A percentile compares a stretch with the other conserved stretches of the same genome.
These are phyloP conservation scores for Saguinus imperator DNA, from an alignment of 2,113 vertebrate genomes.

Conservation along the genomic window DNA sequence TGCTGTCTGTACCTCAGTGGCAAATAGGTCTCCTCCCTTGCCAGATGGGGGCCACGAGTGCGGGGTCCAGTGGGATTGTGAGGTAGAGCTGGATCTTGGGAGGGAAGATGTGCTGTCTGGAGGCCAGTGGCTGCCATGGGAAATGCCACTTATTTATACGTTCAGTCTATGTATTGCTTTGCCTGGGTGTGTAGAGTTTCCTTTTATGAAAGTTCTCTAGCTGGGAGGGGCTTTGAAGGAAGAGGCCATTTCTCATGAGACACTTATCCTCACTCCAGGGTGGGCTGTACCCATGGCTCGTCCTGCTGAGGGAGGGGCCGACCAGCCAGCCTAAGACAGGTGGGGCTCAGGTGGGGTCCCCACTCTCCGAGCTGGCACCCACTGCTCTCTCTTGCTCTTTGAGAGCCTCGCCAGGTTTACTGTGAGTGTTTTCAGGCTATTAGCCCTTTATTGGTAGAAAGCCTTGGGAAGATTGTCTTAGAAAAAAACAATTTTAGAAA, in stretches of 20 bases:
- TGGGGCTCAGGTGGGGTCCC: no score
- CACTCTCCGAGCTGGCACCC: accelerated
- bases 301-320: neutral
- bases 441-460: neutral
- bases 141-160: neutral
- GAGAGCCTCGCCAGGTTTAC: neutral
- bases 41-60: accelerated
- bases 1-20: neutral
- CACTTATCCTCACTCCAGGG: accelerated
- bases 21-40: neutral
- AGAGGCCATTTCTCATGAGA: neutral
- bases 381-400: accelerated
- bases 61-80: accelerated
- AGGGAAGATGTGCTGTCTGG: neutral
- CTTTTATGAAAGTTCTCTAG: neutral
- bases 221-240: no score
- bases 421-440: neutral
- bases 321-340: accelerated
- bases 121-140: neutral
- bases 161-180: accelerated
- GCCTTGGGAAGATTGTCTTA: neutral
- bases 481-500: neutral
- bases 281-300: accelerated
- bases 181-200: neutral
- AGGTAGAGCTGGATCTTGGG: neutral